phyloP scores from a whole-genome alignment of 2,797 vertebrate species.

The Delichon dasypus region DNA sequence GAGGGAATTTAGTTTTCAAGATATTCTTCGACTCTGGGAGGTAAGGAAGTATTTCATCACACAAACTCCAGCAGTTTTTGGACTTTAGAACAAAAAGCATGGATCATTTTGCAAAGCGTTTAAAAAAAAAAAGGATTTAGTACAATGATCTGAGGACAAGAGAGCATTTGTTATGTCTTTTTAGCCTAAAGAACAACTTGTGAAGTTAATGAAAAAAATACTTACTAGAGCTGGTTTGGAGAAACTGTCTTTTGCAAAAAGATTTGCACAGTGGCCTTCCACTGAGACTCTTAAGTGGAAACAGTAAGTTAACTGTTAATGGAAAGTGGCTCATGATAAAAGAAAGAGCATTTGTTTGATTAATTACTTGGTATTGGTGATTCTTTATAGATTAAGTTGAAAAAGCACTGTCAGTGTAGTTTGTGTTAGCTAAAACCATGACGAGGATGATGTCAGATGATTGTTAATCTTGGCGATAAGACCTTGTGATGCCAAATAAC shows the following conservation, averaged over 20 bases:
- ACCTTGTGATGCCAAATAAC: neutral
- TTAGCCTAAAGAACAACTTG: neutral
- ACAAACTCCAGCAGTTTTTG: neutral
- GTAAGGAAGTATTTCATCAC: slow-evolving; percentile 71
- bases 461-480: neutral
- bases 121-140: neutral
- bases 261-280: neutral
- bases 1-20: slow-evolving; percentile 93
- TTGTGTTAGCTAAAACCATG: neutral
- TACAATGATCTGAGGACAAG: neutral
- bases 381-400: neutral
- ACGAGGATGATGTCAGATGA: neutral
- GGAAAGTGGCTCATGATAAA: neutral
- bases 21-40: slow-evolving; percentile 95
- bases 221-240: neutral
- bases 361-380: neutral
- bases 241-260: neutral
- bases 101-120: neutral
- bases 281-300: neutral
- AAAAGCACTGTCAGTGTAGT: neutral
- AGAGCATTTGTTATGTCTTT: neutral
- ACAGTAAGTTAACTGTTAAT: neutral
- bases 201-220: neutral
- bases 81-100: neutral
- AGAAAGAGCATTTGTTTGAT: neutral